Percentiles rank a stretch among this genome's conserved stretches.
These are phyloP conservation scores for Solea senegalensis DNA, from an alignment of 2,113 vertebrate species.

Conservation along the genomic window DNA sequence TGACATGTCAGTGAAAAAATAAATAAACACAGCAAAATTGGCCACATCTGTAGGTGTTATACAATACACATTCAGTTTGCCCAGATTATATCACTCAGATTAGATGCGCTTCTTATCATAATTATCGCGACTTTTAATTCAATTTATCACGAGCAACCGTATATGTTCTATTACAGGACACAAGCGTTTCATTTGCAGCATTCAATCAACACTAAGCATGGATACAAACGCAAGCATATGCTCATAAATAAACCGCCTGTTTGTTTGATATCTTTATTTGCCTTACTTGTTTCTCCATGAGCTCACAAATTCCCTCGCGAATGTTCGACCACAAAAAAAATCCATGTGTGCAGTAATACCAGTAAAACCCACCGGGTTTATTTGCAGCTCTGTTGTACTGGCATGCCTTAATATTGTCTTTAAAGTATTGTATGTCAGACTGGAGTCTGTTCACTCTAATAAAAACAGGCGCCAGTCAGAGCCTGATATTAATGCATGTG, in stretches of 20 bases:
- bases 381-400: conserved; percentile 49
- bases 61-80: no score
- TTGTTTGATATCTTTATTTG: conserved; percentile 51
- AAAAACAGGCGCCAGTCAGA: conserved; percentile 62
- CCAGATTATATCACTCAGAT: no score
- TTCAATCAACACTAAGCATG: not conserved
- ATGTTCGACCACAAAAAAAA: conserved; percentile 61
- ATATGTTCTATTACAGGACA: not conserved
- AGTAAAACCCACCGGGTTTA: conserved; percentile 42
- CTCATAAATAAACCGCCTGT: conserved; percentile 36
- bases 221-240: not conserved
- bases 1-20: no score
- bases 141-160: not conserved
- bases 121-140: not conserved
- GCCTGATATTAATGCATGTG: conserved; percentile 54
- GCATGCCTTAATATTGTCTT: conserved; percentile 56
- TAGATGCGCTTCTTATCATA: no score
- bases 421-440: conserved; percentile 43
- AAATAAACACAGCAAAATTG: no score
- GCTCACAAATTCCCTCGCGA: conserved; percentile 39
- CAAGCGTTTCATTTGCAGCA: not conserved
- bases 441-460: conserved; percentile 41
- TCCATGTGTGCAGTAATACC: conserved; percentile 56
- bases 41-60: no score
- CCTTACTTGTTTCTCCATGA: conserved; percentile 40